Percentiles rank a stretch among this genome's conserved stretches.
These are phyloP conservation scores for Pogoniulus pusillus DNA, from an alignment of 2,797 vertebrate species.

Conservation along the genomic window DNA sequence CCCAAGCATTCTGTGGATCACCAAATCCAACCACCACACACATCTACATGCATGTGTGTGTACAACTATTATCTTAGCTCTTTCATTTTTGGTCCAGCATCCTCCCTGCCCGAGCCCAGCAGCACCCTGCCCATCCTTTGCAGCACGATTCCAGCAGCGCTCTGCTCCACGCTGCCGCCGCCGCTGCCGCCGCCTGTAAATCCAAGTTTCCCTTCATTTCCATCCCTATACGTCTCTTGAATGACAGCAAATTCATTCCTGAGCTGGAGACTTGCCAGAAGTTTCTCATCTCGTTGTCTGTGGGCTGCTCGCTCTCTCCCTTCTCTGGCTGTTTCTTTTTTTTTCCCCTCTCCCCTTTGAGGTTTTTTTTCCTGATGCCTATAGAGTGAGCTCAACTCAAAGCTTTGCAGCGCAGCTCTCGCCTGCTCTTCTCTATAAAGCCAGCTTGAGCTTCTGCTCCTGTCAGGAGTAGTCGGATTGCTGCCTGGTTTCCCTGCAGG, in stretches of 20 bases:
- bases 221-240: constrained; percentile 54
- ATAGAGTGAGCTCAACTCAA: constrained; percentile 72
- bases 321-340: neutral
- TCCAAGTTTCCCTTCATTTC: constrained; percentile 69
- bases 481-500: constrained; percentile 68
- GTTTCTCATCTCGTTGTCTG: constrained; percentile 73
- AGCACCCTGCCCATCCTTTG: too few relatives aligned
- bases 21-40: too few relatives aligned
- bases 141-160: too few relatives aligned
- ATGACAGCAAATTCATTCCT: constrained; percentile 68
- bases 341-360: neutral
- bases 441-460: constrained; percentile 55
- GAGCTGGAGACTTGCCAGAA: constrained; percentile 78
- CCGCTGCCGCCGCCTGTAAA: constrained; percentile 5
- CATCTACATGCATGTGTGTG: too few relatives aligned
- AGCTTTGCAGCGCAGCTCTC: constrained; percentile 59
- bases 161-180: too few relatives aligned
- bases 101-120: too few relatives aligned
- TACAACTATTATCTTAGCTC: too few relatives aligned
- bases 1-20: too few relatives aligned
- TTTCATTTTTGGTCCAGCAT: too few relatives aligned
- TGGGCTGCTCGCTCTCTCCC: constrained; percentile 56
- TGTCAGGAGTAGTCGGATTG: constrained; percentile 38
- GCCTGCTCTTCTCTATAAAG: constrained; percentile 39
- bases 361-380: constrained; percentile 72